phyloP scores from a whole-genome alignment of 2,888 invertebrate genomes.

The Bhutanitis thaidina region DNA sequence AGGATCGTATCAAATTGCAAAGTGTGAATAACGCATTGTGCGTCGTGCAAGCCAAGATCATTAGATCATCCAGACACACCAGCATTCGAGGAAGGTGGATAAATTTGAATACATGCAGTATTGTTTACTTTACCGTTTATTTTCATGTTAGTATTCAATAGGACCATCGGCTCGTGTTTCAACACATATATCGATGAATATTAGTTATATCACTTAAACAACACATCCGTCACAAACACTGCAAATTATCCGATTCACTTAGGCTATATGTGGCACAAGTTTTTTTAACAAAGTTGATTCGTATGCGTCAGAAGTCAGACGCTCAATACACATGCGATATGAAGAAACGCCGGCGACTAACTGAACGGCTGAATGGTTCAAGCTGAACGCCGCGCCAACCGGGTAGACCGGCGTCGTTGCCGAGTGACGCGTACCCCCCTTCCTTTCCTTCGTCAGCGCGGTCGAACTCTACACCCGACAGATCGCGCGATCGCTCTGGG shows the following conservation, averaged over 20 bases:
- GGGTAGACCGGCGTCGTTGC: constrained; percentile 28
- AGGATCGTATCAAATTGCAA: constrained; percentile 40
- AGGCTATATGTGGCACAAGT: constrained; percentile 52
- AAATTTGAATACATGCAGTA: constrained; percentile 57
- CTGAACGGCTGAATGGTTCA: constrained; percentile 33
- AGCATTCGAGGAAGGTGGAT: constrained; percentile 46
- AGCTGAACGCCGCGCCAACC: constrained; percentile 21
- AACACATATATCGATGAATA: constrained; percentile 37
- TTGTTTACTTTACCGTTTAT: constrained; percentile 68
- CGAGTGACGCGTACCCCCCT: constrained; percentile 47
- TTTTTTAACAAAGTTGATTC: constrained; percentile 53
- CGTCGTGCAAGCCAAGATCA: constrained; percentile 75
- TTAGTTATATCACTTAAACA: constrained; percentile 47
- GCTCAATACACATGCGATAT: constrained; percentile 34
- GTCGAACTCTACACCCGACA: constrained; percentile 42
- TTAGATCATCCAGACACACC: constrained; percentile 57
- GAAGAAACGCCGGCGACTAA: constrained; percentile 45
- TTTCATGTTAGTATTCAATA: constrained; percentile 78
- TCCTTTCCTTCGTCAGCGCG: constrained; percentile 31
- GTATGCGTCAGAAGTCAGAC: constrained; percentile 25
- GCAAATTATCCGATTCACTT: constrained; percentile 62
- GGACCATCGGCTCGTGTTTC: constrained; percentile 69
- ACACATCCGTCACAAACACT: constrained; percentile 68
- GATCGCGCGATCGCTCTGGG: constrained; percentile 53
- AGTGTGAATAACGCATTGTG: constrained; percentile 44